phyloP scores from a whole-genome alignment of 2,888 invertebrate genomes.

The Molorchus minor region DNA sequence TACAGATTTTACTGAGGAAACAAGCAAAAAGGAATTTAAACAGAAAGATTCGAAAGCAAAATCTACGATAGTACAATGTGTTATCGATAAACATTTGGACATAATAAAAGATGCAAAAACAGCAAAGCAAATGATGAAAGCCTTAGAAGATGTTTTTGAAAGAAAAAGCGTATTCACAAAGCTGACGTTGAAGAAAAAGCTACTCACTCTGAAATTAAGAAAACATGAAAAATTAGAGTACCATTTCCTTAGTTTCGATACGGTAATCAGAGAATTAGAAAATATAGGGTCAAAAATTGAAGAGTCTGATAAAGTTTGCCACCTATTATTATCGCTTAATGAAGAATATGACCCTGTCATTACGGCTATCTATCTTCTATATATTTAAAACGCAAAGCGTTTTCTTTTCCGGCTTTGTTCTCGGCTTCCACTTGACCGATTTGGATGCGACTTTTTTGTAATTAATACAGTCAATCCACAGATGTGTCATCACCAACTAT shows the following conservation, averaged over 20 bases:
- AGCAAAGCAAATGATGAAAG: conserved; percentile 39
- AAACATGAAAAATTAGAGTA: conserved; percentile 39
- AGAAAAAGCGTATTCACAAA: conserved; percentile 43
- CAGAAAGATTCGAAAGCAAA: conserved; percentile 38
- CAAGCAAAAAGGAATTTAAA: conserved; percentile 17
- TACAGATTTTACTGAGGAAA: conserved; percentile 16
- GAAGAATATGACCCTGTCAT: conserved; percentile 42
- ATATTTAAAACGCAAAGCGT: no score
- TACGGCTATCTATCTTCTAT: no score
- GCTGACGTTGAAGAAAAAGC: conserved; percentile 35
- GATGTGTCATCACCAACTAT: no score
- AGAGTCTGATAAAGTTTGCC: conserved; percentile 44
- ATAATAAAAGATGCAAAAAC: conserved; percentile 37
- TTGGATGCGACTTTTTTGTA: no score
- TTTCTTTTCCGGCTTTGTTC: no score
- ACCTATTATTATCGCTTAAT: conserved; percentile 40
- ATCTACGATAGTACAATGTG: conserved; percentile 41
- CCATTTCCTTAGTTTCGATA: conserved; percentile 45
- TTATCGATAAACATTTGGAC: conserved; percentile 41
- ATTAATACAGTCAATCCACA: no score
- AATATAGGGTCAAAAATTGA: conserved; percentile 38
- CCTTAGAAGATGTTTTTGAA: conserved; percentile 41
- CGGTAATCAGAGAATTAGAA: conserved; percentile 42
- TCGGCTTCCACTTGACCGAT: no score
- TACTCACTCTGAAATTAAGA: conserved; percentile 39